Evolutionary conservation across 2,113 vertebrate genomes (phyloP), one percentile per base, ranked within the genome.

Genomic region (Rhizomys pruinosus): DNA sequence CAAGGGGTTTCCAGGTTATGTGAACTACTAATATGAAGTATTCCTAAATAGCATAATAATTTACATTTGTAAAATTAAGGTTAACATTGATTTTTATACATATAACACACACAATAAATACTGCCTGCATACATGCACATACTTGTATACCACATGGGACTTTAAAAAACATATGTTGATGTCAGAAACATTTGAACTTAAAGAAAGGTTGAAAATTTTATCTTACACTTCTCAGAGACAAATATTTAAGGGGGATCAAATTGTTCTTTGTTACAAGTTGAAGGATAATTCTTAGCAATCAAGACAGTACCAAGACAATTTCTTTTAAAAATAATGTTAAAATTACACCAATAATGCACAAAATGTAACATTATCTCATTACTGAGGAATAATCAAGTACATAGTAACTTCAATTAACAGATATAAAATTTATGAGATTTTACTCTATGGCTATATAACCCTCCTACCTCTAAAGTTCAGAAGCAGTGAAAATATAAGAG

Each of bases 271-370:
- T 72, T 92, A 32, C 4, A 73, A 72, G 74, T 94, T 85, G 39
- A 10, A 94, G 92, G 20, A 7, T 7, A 64, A 2, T 71, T 89
- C 32, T 84, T 73, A 86, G 37, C 39, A 86, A 11, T 82, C 69
- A 20, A 89, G n/a, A 86, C 27, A 89, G 66, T 89, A 81, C 3
- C 39, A 91, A n/a, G 25, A 39, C 37, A 74, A 39, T 89, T 92
- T 25, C 73, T 84, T 82, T 91, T 84, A 47, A 91, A 92, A 69
- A 13, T 85, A 80, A 79, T 57, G 89, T 87, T 91, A 96, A 92
- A 90, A 73, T 23, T 57, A 80, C 69, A 1, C 0, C 63, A 7
- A 66, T 79, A 44, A 27, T 39, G 6, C 42, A 76, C 44, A 55
- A 39, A 74, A 9, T 16, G 37, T 79, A 91, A 84, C 34, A 78